phyloP scores from a whole-genome alignment of 1,140 invertebrate species.

The Trachymyrmex cornetzi region DNA sequence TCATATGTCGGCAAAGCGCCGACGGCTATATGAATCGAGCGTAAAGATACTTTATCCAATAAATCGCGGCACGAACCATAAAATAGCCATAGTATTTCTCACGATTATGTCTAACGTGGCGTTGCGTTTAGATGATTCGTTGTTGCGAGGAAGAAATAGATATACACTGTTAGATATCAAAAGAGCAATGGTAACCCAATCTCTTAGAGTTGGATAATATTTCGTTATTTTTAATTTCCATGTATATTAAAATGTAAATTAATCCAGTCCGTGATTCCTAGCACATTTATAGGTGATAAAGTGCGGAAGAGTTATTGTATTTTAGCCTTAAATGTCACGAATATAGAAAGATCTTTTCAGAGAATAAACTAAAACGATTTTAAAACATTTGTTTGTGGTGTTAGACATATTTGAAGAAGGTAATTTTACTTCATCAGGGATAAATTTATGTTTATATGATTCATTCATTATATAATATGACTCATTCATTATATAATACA shows the following conservation, averaged over 20 bases:
- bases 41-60: conserved; percentile 13
- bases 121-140: neutral
- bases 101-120: conserved; percentile 22
- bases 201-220: too few relatives aligned
- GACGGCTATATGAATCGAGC: conserved; percentile 26
- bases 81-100: conserved; percentile 41
- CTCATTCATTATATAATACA: neutral
- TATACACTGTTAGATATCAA: too few relatives aligned
- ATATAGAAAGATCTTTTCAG: neutral
- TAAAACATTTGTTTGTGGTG: neutral
- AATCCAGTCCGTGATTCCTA: too few relatives aligned
- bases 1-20: conserved; percentile 9
- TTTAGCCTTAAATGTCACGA: neutral
- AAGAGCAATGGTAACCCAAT: too few relatives aligned
- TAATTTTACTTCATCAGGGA: neutral
- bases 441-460: neutral
- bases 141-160: neutral
- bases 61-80: conserved; percentile 26
- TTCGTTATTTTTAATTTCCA: too few relatives aligned
- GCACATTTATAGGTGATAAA: neutral
- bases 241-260: too few relatives aligned
- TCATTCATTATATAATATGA: neutral
- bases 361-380: neutral
- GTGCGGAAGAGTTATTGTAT: conserved; percentile 3
- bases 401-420: neutral